A percentile compares a stretch with the other conserved stretches of the same genome.
phyloP scores from a whole-genome alignment of 1,140 invertebrate genomes.

The Plectrocnemia conspersa region DNA sequence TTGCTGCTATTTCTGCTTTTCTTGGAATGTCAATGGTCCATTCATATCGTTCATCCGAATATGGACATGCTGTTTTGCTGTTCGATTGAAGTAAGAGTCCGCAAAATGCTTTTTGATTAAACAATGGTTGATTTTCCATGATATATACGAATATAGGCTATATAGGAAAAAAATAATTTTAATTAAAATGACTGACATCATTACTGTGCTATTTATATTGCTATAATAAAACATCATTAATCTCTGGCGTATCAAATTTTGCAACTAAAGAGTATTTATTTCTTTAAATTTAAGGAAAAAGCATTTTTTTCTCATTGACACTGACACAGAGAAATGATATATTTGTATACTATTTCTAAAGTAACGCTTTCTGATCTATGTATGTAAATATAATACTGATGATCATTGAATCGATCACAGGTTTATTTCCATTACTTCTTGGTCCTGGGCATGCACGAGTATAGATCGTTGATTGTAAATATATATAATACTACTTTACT shows the following conservation, averaged over 20 bases:
- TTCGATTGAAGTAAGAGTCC: constrained; percentile 52
- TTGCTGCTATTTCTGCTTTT: constrained; percentile 1
- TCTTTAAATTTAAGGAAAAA: no score
- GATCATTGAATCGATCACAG: no score
- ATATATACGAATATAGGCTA: constrained; percentile 56
- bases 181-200: neutral
- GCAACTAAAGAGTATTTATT: no score
- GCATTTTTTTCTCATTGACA: no score
- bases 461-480: no score
- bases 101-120: constrained; percentile 51
- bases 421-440: no score
- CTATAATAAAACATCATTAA: neutral
- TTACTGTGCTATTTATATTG: neutral
- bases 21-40: constrained; percentile 54
- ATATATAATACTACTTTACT: no score
- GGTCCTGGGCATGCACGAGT: no score
- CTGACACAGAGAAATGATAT: no score
- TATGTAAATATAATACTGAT: no score
- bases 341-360: no score
- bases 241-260: neutral
- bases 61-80: constrained; percentile 39
- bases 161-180: constrained; percentile 35
- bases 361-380: no score
- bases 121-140: constrained; percentile 47
- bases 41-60: constrained; percentile 46